Conservation (phyloP, 2,113 vertebrate genomes). For the Ornithorhynchus anatinus region DNA sequence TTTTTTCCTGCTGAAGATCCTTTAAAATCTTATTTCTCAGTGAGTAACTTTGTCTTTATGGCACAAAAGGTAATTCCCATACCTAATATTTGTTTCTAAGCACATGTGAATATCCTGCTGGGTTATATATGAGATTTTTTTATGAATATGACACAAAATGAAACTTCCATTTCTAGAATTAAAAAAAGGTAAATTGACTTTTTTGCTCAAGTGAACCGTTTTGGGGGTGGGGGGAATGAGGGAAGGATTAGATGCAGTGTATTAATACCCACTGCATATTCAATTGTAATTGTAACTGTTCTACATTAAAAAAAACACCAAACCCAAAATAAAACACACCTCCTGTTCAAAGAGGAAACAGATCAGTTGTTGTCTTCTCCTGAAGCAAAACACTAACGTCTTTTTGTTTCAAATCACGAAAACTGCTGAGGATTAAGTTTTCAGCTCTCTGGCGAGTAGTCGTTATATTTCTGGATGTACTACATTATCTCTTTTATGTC, state of each 20-base stretch:
- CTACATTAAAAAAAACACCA: constrained; percentile 22
- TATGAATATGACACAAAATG: constrained; percentile 72
- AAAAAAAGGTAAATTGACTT: constrained; percentile 74
- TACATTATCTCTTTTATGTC: not conserved
- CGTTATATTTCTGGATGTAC: not conserved
- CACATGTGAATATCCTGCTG: constrained; percentile 73
- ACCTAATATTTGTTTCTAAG: constrained; percentile 78
- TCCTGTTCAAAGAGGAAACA: constrained; percentile 36
- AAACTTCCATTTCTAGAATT: constrained; percentile 70
- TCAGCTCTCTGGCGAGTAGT: not conserved
- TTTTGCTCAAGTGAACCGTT: constrained; percentile 68
- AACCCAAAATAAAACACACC: too few species aligned
- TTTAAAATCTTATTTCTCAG: constrained; percentile 69
- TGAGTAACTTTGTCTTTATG: constrained; percentile 76
- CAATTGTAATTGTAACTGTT: constrained; percentile 66
- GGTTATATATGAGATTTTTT: constrained; percentile 71
- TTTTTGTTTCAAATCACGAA: not conserved
- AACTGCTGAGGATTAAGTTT: not conserved
- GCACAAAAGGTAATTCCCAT: constrained; percentile 73
- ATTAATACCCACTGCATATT: constrained; percentile 47
- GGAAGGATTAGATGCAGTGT: constrained; percentile 29
- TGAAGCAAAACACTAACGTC: not conserved
- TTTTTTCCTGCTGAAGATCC: constrained; percentile 48
- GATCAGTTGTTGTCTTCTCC: not conserved
- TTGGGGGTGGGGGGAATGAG: constrained; percentile 8